Evolutionary conservation across 2,797 vertebrate genomes (phyloP), one percentile per base, ranked within the genome.

Genomic region (Tragopan temminckii): DNA sequence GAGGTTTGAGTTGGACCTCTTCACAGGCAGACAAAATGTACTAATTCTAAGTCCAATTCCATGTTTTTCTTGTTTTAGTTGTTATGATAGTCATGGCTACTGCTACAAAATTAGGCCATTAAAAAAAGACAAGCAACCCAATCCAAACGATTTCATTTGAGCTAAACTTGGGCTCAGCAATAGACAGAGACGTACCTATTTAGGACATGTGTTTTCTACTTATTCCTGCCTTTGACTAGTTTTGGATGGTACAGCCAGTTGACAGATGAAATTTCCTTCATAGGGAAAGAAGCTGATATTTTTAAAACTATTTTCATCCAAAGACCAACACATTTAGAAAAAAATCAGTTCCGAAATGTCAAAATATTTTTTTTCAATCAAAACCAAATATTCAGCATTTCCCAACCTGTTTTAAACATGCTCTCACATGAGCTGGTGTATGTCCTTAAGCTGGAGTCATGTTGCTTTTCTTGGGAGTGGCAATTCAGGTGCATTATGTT

Each of bases 51-150:
- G 59, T 93, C 89, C 84, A 96, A 72, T 70, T 93, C 64, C 61
- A 61, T 93, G 93, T 88, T 92, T 94, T 95, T 46, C 48, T 93
- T 96, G 85, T 94, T 94, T 95, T 89, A 72, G 63, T 95, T 96
- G 88, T 93, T 95, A 76, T 88, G 87, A 96, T 83, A 95, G 92
- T 84, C 93, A 95, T 95, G 89, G 90, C 93, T 97, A 93, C 92
- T 80, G 82, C 80, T 92, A 85, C 66, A 95, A 95, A 95, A 95
- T 89, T 75, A 95, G 87, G 74, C 89, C 82, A 89, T 88, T 92
- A 85, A 90, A 94, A 90, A 64, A 57, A 64, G 75, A 63, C 86
- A 89, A 88, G 48, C 31, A 92, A 85, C 59, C 74, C 74, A 93
- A 72, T 67, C 36, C 74, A 92, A 88, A 94, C 75, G 66, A 82